Evolutionary conservation across 1,140 invertebrate species (phyloP).

Genomic region (Panagrolaimus sp.): DNA sequence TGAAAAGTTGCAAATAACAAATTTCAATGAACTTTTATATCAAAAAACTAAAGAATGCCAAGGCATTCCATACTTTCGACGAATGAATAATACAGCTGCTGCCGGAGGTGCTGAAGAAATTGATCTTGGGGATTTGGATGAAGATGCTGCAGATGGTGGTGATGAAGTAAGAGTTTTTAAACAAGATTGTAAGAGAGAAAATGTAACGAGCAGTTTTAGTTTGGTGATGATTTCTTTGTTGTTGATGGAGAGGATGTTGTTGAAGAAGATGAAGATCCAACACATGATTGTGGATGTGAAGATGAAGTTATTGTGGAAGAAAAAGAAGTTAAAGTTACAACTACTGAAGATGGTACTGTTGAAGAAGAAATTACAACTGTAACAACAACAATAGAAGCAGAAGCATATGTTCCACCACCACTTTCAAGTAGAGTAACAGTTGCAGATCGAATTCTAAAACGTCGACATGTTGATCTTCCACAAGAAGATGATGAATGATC

Average conservation of each 20-base stretch:
- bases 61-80: constrained; percentile 29
- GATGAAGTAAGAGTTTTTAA: too few relatives aligned
- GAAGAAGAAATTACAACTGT: neutral
- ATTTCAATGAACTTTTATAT: constrained; percentile 66
- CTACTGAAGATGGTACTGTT: neutral
- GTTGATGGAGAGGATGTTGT: neutral
- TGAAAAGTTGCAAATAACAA: constrained; percentile 71
- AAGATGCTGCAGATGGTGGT: neutral
- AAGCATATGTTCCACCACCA: neutral
- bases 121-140: constrained; percentile 1
- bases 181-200: too few relatives aligned
- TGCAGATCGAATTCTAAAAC: constrained; percentile 5
- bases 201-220: neutral
- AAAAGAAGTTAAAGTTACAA: neutral
- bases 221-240: constrained; percentile 2
- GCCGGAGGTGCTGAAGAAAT: neutral
- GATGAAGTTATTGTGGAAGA: too few relatives aligned
- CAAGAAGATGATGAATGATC: constrained; percentile 7
- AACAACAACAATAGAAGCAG: neutral
- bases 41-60: constrained; percentile 42
- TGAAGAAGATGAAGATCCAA: too few relatives aligned
- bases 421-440: neutral
- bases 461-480: neutral
- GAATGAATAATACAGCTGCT: neutral
- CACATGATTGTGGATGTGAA: too few relatives aligned